phyloP scores from a whole-genome alignment of 2,797 vertebrate species.

The Scarus forsteni region DNA sequence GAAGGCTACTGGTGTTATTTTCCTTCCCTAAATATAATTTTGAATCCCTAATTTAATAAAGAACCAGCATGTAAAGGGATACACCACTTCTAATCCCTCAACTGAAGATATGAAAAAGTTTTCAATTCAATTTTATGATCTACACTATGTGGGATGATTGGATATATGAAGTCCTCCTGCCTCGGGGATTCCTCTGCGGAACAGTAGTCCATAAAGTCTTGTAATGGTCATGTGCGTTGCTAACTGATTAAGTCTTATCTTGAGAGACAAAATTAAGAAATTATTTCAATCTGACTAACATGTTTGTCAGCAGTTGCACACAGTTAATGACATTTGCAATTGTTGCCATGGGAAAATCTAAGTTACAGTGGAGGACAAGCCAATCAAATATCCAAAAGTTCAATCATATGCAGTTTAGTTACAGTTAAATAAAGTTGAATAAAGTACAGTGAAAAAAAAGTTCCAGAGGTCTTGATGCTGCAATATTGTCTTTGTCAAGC shows the following conservation, averaged over 20 bases:
- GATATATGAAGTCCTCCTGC: conserved; percentile 7
- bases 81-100: conserved; percentile 8
- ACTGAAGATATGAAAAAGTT: conserved; percentile 34
- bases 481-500: conserved; percentile 6
- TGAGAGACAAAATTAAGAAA: no score
- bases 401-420: no score
- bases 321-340: no score
- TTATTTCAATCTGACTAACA: no score
- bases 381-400: no score
- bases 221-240: no score
- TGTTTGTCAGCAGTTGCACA: no score
- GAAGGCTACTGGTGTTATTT: conserved; percentile 14
- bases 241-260: no score
- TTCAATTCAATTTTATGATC: conserved; percentile 22
- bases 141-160: neutral
- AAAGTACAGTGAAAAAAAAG: no score
- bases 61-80: neutral
- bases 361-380: neutral
- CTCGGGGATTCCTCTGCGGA: conserved; percentile 2
- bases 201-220: no score
- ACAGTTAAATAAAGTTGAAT: no score
- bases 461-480: neutral
- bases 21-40: conserved; percentile 7
- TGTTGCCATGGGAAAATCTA: neutral
- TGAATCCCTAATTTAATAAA: conserved; percentile 13